Percentiles rank a stretch among this genome's conserved stretches.
phyloP scores from a whole-genome alignment of 1,140 invertebrate genomes.

The Drosophila subobscura region DNA sequence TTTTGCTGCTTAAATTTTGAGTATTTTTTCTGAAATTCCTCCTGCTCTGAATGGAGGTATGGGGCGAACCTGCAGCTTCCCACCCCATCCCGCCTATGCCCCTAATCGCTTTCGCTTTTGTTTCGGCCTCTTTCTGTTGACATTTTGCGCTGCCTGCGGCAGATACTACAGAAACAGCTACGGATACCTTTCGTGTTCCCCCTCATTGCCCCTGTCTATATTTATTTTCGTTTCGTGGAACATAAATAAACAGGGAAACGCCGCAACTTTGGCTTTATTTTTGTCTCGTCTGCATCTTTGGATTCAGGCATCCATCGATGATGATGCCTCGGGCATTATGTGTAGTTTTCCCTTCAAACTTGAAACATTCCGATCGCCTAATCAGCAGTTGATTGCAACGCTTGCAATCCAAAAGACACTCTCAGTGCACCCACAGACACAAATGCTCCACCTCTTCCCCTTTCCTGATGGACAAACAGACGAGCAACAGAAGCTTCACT shows the following conservation, averaged over 20 bases:
- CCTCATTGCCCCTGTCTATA: conserved; percentile 44
- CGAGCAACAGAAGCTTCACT: conserved; percentile 22
- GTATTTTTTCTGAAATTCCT: conserved; percentile 11
- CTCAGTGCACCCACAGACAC: conserved; percentile 14
- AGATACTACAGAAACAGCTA: conserved; percentile 38
- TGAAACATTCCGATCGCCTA: conserved; percentile 43
- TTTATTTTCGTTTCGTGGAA: conserved; percentile 72
- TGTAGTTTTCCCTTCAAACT: conserved; percentile 33
- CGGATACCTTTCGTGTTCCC: conserved; percentile 12
- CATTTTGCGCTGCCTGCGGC: conserved; percentile 60
- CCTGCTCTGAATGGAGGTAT: no score
- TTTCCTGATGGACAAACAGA: conserved; percentile 37
- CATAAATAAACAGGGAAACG: conserved; percentile 74
- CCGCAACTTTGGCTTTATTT: conserved; percentile 58
- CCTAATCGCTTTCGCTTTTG: conserved; percentile 39
- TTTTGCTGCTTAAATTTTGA: conserved; percentile 8
- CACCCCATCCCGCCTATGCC: neutral
- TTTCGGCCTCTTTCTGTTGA: conserved; percentile 50
- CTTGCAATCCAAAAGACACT: conserved; percentile 31
- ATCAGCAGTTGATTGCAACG: conserved; percentile 38
- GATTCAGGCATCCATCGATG: no score
- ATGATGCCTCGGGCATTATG: no score
- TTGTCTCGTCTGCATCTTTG: conserved; percentile 15
- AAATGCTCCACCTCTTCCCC: neutral
- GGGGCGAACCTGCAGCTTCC: conserved; percentile 27